Percentiles rank a stretch among this genome's conserved stretches.
phyloP scores from a whole-genome alignment of 2,888 invertebrate genomes.

The Maniola hyperantus region DNA sequence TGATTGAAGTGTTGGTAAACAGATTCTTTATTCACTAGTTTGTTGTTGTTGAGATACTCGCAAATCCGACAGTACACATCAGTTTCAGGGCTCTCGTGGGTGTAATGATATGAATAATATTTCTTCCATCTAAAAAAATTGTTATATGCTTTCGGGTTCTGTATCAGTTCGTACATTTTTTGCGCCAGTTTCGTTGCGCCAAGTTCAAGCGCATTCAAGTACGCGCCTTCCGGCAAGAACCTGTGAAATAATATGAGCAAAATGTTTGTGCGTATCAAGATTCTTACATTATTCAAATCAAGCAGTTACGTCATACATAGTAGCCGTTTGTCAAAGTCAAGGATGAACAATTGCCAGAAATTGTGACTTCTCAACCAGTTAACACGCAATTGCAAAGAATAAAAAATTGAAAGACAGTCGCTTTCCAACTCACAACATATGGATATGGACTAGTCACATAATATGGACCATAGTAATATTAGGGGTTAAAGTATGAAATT shows the following conservation, averaged over 20 bases:
- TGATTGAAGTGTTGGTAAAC: slow-evolving; percentile 48
- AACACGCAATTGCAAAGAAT: too few relatives aligned
- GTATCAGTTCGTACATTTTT: slow-evolving; percentile 52
- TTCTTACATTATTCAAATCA: neutral
- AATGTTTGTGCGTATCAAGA: neutral
- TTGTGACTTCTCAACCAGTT: too few relatives aligned
- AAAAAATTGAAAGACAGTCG: too few relatives aligned
- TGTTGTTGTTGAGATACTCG: slow-evolving; percentile 52
- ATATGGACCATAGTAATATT: too few relatives aligned
- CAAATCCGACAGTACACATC: slow-evolving; percentile 65
- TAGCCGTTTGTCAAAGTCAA: too few relatives aligned
- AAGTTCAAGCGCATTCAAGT: slow-evolving; percentile 56
- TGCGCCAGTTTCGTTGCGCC: slow-evolving; percentile 52
- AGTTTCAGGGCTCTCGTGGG: slow-evolving; percentile 50
- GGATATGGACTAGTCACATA: too few relatives aligned
- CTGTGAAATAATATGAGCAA: slow-evolving; percentile 45
- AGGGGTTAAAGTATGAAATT: too few relatives aligned
- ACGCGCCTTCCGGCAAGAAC: slow-evolving; percentile 61
- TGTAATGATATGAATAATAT: slow-evolving; percentile 55
- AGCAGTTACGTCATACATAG: too few relatives aligned
- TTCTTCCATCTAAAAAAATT: slow-evolving; percentile 62
- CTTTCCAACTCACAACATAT: too few relatives aligned
- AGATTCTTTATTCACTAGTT: slow-evolving; percentile 43
- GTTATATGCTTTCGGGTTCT: slow-evolving; percentile 49
- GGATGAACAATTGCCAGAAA: too few relatives aligned